Evolutionary conservation across 2,113 vertebrate genomes (phyloP), one percentile per base, ranked within the genome.

Genomic region (Megaceryle torquata): DNA sequence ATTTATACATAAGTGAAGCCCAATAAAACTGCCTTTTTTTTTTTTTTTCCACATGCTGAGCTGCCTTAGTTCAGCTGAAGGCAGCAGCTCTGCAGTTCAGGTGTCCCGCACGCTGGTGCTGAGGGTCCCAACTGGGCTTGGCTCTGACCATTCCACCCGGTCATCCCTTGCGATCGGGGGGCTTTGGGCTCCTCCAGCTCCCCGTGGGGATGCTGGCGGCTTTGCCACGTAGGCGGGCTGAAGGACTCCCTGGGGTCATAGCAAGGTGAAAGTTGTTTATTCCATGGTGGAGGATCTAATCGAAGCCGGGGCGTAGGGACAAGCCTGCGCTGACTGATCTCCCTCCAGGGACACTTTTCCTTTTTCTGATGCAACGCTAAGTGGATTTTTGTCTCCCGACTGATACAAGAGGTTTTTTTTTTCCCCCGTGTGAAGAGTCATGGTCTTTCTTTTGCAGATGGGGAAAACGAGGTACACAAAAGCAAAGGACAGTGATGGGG

Each of bases 251-350:
- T 7, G 89, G 85, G 95, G 94, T 94, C 89, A 91, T 4, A 3
- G 93, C 79, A 91, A 77, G 93, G 96, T 95, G 93, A 91, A 83
- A 95, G 93, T 90, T 95, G 94, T 96, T 96, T 94, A 89, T 94
- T 90, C 79, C 15, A 0, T 2, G 41, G 68, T 11, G 76, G 54
- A 93, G 68, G 64, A 90, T 76, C 93, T 76, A 33, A 94, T 70
- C 33, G 9, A 9, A 57, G 63, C 61, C 0, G 3, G 25, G 39
- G 81, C 1, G 1, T 24, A 25, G 53, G 77, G 70, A 92, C 74
- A 92, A 13, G 11, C 72, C 65, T 0, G 10, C 9, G 77, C 84
- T 87, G 84, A 82, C 61, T 94, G 86, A 84, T 89, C 78, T 95
- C 70, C 46, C 87, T 94, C 89, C n/a, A 82, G 81, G 78, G 78